Base-by-base conservation (phyloP, 2,888 invertebrate genomes). In the Empis livida region DNA sequence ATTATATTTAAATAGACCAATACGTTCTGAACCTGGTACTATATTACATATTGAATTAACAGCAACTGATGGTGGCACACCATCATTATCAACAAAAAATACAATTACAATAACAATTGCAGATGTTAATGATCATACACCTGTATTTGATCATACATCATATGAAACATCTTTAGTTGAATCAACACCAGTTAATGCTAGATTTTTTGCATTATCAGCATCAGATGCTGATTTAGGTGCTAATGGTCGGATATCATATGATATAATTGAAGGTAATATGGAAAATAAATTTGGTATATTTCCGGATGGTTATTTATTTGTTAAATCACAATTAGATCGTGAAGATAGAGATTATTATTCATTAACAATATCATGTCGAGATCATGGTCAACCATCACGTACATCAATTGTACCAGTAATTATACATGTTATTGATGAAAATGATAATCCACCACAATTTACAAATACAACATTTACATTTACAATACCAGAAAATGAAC, bases 51-150 rank as follows among this genome's bases (percentile, higher is more conserved):
- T 90, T 13, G 90, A 91, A 68, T 82, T 92, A 17, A 83, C 80
- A 43, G 91, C 90, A 15, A 80, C 82, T n/a, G 93, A 93, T 68
- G 82, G 84, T 45, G 92, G 91, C 6, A 76, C 73, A 49, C 84
- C 82, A 10, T 71, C 84, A 10, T 71, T 91, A 43, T 79, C 83
- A 15, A 82, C 88, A 0, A 84, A 82, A 57, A 82, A 88, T 57
- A 74, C 77, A 9, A 77, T 91, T 41, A 73, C 78, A 27, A 77
- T 87, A 39, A 77, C 77, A 17, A 77, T 93, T 50, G 81, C 82
- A 57, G 94, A 95, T 65, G 90, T 94, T 3, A 96, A 96, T 67
- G 92, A 95, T 68, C 93, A 95, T 62, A 93, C 93, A 1, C 95
- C 95, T 10, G 84, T 90, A 3, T 96, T 96, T 67, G 87, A 89